Base-by-base conservation (phyloP, 2,888 invertebrate species). In the Temnothorax ravouxi region DNA sequence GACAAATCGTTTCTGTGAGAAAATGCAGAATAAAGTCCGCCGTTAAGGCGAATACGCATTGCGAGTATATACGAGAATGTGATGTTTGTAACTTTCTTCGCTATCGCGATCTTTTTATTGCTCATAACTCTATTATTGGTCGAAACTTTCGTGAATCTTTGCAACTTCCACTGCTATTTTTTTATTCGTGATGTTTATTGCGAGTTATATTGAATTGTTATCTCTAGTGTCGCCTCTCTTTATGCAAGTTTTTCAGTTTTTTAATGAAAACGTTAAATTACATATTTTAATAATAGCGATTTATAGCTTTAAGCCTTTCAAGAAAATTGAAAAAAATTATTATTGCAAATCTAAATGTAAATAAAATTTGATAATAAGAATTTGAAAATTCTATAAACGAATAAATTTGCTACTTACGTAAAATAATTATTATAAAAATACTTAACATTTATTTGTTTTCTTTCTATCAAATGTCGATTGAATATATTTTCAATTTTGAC, bases 1-100 rank as follows among this genome's bases (percentile, higher is more conserved):
- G 84, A 38, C 86, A 80, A 75, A 74, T 62, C 52, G 71, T 47
- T 61, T 76, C 52, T 80, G 61, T 76, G 71, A 80, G 83, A 77
- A 77, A 69, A 77, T 41, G 41, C 52, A 44, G 25, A 29, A 67
- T 44, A n/a, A 66, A 69, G 13, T 38, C 13, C 67, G 52, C 25
- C 76, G 18, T 76, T 66, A 66, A 67, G 38, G n/a, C 34, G 74
- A 29, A 6, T n/a, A 69, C 15, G 21, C 62, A 38, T 44, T n/a
- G 11, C 69, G 4, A 21, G 13, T 8, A n/a, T n/a, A n/a, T n/a
- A 54, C n/a, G 76, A 52, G 18, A 64, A 41, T 34, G 38, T 15
- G 34, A 41, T 29, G 47, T 34, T 62, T 62, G 25, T 29, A 34
- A 62, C 34, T 29, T 75, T 66, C 66, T 15, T 74, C 41, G 8